Evolutionary conservation across 2,113 vertebrate genomes (phyloP).

Genomic region (Cnemophilus loriae): DNA sequence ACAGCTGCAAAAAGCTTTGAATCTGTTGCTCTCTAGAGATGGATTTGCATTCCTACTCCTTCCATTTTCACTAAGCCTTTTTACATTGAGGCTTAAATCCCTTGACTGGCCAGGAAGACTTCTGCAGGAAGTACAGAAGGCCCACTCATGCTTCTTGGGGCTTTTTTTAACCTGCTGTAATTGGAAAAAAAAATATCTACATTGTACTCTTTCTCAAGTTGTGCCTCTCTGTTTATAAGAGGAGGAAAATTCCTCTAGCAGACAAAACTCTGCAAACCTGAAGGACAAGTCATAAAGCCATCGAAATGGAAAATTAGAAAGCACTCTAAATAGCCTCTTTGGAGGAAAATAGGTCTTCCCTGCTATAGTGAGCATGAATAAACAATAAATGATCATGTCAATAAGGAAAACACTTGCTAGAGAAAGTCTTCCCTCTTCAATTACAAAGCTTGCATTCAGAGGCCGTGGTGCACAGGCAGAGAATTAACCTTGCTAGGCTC

Average conservation of each 20-base stretch:
- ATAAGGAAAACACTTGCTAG: conserved; percentile 6
- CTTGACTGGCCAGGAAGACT: neutral
- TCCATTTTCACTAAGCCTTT: neutral
- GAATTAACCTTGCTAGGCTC: neutral
- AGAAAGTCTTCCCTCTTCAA: neutral
- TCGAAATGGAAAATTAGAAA: conserved; percentile 72
- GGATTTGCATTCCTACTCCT: neutral
- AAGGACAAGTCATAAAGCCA: conserved; percentile 61
- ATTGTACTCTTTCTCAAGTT: neutral
- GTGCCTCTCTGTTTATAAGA: neutral
- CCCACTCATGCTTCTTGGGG: neutral
- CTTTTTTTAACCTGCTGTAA: neutral
- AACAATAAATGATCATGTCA: conserved; percentile 50
- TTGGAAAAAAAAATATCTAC: neutral
- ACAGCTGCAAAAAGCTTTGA: neutral
- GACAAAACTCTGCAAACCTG: neutral
- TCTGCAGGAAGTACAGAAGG: neutral
- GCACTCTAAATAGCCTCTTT: conserved; percentile 43
- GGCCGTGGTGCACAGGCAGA: neutral
- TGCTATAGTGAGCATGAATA: conserved; percentile 57
- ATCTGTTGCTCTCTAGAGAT: neutral
- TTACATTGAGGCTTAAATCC: neutral
- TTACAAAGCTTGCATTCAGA: neutral
- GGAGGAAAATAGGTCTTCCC: conserved; percentile 63
- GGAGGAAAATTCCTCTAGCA: neutral